Percentiles rank a stretch among this genome's conserved stretches.
Conservation (phyloP, 2,888 invertebrate species). For the Dolichopus griseipennis region DNA sequence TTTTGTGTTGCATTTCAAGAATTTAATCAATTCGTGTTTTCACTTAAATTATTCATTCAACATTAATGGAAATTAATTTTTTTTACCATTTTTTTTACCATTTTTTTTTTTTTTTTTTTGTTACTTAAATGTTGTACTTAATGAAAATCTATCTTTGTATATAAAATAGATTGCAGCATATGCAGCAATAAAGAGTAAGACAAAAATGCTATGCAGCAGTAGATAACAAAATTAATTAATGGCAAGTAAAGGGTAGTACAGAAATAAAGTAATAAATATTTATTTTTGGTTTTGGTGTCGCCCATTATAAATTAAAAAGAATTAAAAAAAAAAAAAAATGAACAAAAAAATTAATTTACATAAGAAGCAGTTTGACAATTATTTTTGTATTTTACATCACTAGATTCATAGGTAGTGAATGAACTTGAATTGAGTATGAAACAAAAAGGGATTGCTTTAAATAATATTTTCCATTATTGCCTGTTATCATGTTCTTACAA, state of each 20-base stretch:
- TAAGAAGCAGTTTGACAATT: background rate
- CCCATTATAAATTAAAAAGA: constrained; percentile 5
- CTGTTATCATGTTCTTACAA: no score
- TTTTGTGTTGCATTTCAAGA: background rate
- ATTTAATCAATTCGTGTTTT: constrained; percentile 1
- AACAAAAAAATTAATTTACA: background rate
- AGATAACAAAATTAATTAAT: background rate
- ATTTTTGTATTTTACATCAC: background rate
- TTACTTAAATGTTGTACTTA: background rate
- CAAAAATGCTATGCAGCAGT: background rate
- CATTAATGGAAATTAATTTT: background rate
- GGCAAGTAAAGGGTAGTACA: background rate
- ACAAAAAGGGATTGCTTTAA: no score
- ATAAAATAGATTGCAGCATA: background rate
- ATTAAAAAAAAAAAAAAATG: background rate
- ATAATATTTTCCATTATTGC: no score
- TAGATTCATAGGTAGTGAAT: no score
- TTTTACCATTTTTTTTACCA: no score
- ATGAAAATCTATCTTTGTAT: no score
- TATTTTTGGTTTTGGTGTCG: constrained; percentile 3
- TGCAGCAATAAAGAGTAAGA: background rate
- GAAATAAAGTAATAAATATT: constrained; percentile 6
- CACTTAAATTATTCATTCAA: background rate
- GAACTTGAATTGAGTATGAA: no score
- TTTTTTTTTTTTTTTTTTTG: background rate